Base-by-base conservation (phyloP, 2,113 vertebrate genomes). In the Spea multiplicata region DNA sequence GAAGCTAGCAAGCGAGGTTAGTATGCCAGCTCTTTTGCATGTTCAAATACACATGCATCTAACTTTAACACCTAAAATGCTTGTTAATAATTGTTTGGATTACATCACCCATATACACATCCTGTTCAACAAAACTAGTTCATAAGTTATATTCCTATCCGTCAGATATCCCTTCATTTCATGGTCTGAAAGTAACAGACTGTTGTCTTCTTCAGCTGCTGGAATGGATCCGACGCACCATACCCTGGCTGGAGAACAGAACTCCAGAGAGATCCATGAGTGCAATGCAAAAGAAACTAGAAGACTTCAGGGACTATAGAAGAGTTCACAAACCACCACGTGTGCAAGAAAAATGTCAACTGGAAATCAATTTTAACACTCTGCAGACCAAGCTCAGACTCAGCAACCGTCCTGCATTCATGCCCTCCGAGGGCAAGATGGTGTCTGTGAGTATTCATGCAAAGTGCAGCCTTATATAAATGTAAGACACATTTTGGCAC, bases 361-460 rank as follows among this genome's bases (percentile, higher is more conserved):
- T 97, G 80, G 95, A 97, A 91, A 97, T 97, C 88, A 97, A 96
- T 89, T 96, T 97, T 88, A 97, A 96, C 88, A 97, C 96, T 3
- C 88, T 97, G 89, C 95, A 97, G 89, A 97, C 95, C 82, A 97
- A 96, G 84, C 92, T 97, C 83, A 89, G 95, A 66, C 92, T 96
- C 62, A 96, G 95, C 95, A 95, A 96, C 91, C 88, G 96, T 59
- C 95, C 96, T 0, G 95, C 96, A 73, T 97, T 96, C 92, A 97
- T 96, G 96, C 95, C 95, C 66, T 97, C 96, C 0, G 96, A 97
- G 91, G 96, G 96, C 87, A 96, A 95, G 91, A 94, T 96, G 91
- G 96, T 97, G 83, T 97, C 96, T 86, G 96, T 96, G 87, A 90
- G 95, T 76, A 50, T 48, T n/a, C 30, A 30, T 30, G 14, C 55